phyloP scores from a whole-genome alignment of 2,113 vertebrate species.

The Phylloscopus trochilus region DNA sequence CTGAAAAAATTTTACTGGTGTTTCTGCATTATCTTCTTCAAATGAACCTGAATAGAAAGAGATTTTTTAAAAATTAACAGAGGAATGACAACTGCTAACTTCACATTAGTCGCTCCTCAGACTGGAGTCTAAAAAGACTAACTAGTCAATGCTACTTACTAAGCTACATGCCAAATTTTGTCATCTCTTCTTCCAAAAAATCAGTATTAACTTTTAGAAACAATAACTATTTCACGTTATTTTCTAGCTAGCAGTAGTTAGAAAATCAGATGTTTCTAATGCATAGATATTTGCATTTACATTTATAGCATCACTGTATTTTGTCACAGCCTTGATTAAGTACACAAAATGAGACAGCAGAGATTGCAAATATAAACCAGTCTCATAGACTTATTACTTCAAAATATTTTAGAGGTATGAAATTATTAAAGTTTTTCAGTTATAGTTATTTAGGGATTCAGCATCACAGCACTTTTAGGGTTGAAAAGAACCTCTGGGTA shows the following conservation, averaged over 20 bases:
- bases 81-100: background rate
- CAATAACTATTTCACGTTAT: background rate
- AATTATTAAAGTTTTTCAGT: background rate
- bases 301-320: background rate
- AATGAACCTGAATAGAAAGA: conserved; percentile 79
- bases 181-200: background rate
- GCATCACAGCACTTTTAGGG: background rate
- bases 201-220: background rate
- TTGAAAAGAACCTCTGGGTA: background rate
- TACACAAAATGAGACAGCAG: background rate
- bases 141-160: background rate
- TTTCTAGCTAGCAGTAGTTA: background rate
- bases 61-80: background rate
- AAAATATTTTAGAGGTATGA: background rate
- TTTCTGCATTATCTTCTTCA: conserved; percentile 80
- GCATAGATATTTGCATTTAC: background rate
- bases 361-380: background rate
- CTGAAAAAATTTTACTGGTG: conserved; percentile 80
- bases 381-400: background rate
- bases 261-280: background rate
- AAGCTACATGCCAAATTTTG: background rate
- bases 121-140: background rate
- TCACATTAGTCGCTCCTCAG: background rate
- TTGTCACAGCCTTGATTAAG: background rate
- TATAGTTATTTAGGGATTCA: background rate